Conservation (phyloP, 1,140 invertebrate species). For the Rhizoglyphus robini region DNA sequence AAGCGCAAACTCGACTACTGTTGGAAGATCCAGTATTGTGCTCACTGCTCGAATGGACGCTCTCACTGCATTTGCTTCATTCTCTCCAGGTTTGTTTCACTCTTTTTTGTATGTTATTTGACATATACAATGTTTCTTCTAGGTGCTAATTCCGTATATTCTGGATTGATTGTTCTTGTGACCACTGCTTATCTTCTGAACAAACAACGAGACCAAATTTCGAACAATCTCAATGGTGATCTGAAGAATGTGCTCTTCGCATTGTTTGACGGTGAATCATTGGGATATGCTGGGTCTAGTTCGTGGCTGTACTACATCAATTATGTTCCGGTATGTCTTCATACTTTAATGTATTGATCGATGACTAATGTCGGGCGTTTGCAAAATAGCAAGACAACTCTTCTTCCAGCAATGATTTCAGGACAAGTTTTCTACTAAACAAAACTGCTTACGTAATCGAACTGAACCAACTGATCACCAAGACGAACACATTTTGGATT, state of each 20-base stretch:
- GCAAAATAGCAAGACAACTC: too few relatives aligned
- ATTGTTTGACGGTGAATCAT: constrained; percentile 80
- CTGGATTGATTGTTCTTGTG: constrained; percentile 62
- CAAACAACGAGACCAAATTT: constrained; percentile 29
- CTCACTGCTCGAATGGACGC: constrained; percentile 66
- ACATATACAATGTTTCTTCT: too few relatives aligned
- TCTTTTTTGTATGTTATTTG: too few relatives aligned
- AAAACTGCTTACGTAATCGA: neutral
- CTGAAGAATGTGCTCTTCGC: constrained; percentile 63
- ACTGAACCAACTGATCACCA: neutral
- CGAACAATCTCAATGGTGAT: constrained; percentile 24
- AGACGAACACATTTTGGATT: neutral
- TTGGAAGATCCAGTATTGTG: constrained; percentile 46
- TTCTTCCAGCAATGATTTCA: too few relatives aligned
- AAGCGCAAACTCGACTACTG: constrained; percentile 17
- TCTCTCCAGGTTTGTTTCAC: constrained; percentile 63
- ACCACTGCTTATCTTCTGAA: constrained; percentile 56
- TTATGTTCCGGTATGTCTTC: neutral
- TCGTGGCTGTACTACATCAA: constrained; percentile 71
- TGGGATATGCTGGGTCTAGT: constrained; percentile 87
- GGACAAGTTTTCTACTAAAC: too few relatives aligned
- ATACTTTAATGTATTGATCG: neutral
- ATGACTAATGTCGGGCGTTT: too few relatives aligned
- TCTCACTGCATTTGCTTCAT: constrained; percentile 66
- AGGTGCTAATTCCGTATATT: constrained; percentile 59